phyloP scores from a whole-genome alignment of 2,113 vertebrate genomes.

The Clinocottus analis region DNA sequence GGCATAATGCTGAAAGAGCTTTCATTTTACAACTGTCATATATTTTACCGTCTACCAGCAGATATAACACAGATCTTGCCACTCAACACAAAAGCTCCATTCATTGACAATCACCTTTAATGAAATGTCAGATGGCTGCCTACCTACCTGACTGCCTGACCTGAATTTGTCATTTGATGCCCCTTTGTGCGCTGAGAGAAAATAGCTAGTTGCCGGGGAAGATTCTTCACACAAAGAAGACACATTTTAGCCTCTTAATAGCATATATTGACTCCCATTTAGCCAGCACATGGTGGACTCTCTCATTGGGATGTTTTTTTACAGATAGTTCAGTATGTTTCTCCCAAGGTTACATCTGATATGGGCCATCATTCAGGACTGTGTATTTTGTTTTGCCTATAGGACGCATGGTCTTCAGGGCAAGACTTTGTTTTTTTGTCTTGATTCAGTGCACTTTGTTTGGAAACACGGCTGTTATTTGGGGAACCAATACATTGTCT shows the following conservation, averaged over 20 bases:
- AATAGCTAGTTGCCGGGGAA: conserved; percentile 33
- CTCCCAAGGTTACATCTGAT: neutral
- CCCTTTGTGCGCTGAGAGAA: conserved; percentile 23
- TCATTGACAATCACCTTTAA: conserved; percentile 46
- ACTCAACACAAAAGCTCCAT: conserved; percentile 39
- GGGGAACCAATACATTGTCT: neutral
- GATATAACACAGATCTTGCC: conserved; percentile 33
- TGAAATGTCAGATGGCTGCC: conserved; percentile 47
- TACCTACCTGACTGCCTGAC: conserved; percentile 36
- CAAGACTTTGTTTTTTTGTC: neutral
- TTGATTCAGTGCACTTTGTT: neutral
- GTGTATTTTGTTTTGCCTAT: neutral
- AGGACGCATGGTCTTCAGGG: neutral
- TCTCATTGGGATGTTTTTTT: conserved; percentile 12
- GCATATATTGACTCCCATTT: neutral
- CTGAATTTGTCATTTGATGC: conserved; percentile 55
- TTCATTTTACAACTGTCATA: conserved; percentile 5
- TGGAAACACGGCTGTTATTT: neutral
- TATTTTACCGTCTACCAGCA: neutral
- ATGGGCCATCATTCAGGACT: neutral
- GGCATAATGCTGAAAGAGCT: neutral
- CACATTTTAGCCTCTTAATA: conserved; percentile 7
- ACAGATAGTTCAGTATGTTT: neutral
- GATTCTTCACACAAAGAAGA: neutral
- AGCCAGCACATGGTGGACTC: neutral